Evolutionary conservation across 2,113 vertebrate species (phyloP).

Genomic region (Hoplias malabaricus): DNA sequence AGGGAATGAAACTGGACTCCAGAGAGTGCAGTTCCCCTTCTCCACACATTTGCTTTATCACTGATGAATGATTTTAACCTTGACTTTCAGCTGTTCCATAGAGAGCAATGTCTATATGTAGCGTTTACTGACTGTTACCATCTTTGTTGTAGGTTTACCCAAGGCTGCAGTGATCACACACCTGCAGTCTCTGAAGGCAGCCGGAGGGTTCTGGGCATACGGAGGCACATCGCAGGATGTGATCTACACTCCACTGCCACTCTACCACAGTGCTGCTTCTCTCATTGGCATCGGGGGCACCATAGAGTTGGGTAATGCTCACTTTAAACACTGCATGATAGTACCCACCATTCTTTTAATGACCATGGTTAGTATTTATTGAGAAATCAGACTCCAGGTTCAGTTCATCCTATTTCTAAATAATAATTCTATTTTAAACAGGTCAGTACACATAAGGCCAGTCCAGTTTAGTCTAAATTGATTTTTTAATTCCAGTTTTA

Average conservation of each 20-base stretch:
- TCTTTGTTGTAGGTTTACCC: conserved; percentile 79
- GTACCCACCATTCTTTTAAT: neutral
- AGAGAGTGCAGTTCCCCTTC: too few species aligned
- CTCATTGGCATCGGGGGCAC: conserved; percentile 90
- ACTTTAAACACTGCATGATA: neutral
- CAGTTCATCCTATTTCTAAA: neutral
- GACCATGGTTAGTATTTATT: neutral
- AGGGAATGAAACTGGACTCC: too few species aligned
- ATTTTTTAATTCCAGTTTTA: too few species aligned
- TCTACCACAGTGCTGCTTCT: conserved; percentile 90
- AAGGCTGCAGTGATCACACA: conserved; percentile 92
- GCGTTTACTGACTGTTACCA: neutral
- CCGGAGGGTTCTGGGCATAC: conserved; percentile 81
- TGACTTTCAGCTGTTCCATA: too few species aligned
- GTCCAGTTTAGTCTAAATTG: too few species aligned
- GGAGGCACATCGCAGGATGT: conserved; percentile 80
- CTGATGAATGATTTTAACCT: too few species aligned
- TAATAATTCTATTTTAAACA: too few species aligned
- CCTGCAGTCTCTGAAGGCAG: conserved; percentile 79
- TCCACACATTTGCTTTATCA: too few species aligned
- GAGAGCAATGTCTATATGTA: too few species aligned
- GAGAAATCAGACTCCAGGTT: neutral
- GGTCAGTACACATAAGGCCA: too few species aligned
- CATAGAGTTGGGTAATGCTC: conserved; percentile 81
- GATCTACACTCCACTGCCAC: conserved; percentile 85